A percentile compares a stretch with the other conserved stretches of the same genome.
Conservation (phyloP, 2,797 vertebrate species). For the Menidia menidia region DNA sequence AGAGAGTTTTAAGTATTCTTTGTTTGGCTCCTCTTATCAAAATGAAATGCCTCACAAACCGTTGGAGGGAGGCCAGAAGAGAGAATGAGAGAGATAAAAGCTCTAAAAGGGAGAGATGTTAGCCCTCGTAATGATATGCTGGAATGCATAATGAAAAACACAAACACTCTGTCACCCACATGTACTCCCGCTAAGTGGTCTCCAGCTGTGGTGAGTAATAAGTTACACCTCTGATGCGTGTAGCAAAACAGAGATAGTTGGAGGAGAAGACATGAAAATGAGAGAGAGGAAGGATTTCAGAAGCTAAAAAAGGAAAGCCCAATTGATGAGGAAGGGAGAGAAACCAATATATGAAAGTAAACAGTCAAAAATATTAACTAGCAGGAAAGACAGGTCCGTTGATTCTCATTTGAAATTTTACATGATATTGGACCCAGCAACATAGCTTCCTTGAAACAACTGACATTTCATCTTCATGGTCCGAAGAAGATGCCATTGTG, state of each 20-base stretch:
- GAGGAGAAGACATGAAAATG: constrained; percentile 32
- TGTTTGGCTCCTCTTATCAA: constrained; percentile 12
- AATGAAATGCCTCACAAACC: constrained; percentile 33
- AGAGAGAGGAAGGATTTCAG: constrained; percentile 18
- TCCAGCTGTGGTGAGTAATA: constrained; percentile 62
- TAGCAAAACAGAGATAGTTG: constrained; percentile 43
- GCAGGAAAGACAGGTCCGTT: neutral
- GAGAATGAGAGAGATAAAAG: constrained; percentile 25
- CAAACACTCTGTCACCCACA: constrained; percentile 39
- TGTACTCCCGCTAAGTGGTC: constrained; percentile 47
- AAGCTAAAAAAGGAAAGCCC: constrained; percentile 6
- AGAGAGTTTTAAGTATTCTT: constrained; percentile 29
- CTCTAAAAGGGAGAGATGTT: constrained; percentile 51
- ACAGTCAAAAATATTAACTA: neutral
- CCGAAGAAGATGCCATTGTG: neutral
- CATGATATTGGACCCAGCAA: constrained; percentile 8
- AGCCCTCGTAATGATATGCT: constrained; percentile 50
- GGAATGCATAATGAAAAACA: constrained; percentile 36
- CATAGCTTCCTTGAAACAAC: neutral
- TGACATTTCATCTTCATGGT: neutral
- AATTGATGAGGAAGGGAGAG: neutral
- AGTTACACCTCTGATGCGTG: constrained; percentile 44
- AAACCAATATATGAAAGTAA: neutral
- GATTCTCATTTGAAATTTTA: constrained; percentile 14
- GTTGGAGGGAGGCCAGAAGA: constrained; percentile 36